Evolutionary conservation across 1,140 invertebrate species (phyloP).

Genomic region (Nasonia longicornis): DNA sequence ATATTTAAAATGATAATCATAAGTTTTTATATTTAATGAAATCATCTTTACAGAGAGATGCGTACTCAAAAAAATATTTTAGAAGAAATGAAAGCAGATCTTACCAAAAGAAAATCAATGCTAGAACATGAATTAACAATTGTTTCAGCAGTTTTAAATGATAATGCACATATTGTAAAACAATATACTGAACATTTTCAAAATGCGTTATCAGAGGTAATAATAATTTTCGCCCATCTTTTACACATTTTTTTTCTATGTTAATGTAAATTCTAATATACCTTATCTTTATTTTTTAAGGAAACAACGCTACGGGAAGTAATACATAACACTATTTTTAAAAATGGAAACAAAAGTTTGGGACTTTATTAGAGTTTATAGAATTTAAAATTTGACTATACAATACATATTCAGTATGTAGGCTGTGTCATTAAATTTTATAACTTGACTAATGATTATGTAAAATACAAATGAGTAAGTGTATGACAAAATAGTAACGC

Average conservation of each 20-base stretch:
- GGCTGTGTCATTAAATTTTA: no score
- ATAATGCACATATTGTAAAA: conserved; percentile 32
- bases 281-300: conserved; percentile 38
- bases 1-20: not conserved
- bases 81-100: conserved; percentile 35
- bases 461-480: no score
- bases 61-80: conserved; percentile 22
- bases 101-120: conserved; percentile 45
- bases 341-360: not conserved
- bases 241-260: not conserved
- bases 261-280: conserved; percentile 7
- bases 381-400: no score
- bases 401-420: no score
- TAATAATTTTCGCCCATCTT: not conserved
- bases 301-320: conserved; percentile 34
- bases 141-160: conserved; percentile 37
- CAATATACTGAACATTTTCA: conserved; percentile 44
- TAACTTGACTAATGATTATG: no score
- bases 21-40: conserved; percentile 16
- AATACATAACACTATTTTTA: conserved; percentile 19
- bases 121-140: conserved; percentile 45
- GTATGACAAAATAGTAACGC: no score
- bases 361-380: not conserved
- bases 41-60: conserved; percentile 30
- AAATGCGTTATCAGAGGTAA: conserved; percentile 47